A percentile compares a stretch with the other conserved stretches of the same genome.
Conservation (phyloP, 1,140 invertebrate species). For the Drosophila saltans region DNA sequence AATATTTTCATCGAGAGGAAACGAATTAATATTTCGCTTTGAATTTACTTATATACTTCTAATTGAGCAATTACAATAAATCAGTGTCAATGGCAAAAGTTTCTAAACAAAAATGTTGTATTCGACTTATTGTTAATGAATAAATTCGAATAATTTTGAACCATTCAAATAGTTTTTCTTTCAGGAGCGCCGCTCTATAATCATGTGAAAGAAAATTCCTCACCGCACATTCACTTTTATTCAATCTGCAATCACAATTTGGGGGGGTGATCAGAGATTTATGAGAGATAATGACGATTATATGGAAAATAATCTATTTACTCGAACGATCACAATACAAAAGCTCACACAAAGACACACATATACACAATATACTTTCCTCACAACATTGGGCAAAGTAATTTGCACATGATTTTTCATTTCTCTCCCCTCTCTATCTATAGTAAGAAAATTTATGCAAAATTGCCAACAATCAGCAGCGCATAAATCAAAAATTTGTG, state of each 20-base stretch:
- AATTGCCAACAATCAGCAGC: conserved; percentile 66
- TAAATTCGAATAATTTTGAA: background rate
- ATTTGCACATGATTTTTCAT: conserved; percentile 16
- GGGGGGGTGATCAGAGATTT: background rate
- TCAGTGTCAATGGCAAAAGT: conserved; percentile 43
- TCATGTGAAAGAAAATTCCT: conserved; percentile 5
- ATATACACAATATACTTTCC: background rate
- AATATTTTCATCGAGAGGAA: background rate
- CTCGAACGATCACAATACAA: background rate
- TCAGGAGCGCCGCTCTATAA: conserved; percentile 5
- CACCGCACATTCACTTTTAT: background rate
- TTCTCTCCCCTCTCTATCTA: background rate
- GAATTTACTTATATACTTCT: background rate
- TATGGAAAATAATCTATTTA: conserved; percentile 22
- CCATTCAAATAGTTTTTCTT: background rate
- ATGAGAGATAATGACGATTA: conserved; percentile 5
- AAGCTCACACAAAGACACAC: conserved; percentile 11
- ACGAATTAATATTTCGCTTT: conserved; percentile 40
- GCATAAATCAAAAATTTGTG: conserved; percentile 62
- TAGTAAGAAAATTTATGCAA: conserved; percentile 19
- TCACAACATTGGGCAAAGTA: conserved; percentile 5
- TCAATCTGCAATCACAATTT: conserved; percentile 3
- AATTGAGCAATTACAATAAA: conserved; percentile 21
- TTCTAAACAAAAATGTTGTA: conserved; percentile 4
- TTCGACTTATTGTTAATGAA: background rate